Evolutionary conservation across 1,140 invertebrate species (phyloP).

Genomic region (Brachionus rotundiformis): DNA sequence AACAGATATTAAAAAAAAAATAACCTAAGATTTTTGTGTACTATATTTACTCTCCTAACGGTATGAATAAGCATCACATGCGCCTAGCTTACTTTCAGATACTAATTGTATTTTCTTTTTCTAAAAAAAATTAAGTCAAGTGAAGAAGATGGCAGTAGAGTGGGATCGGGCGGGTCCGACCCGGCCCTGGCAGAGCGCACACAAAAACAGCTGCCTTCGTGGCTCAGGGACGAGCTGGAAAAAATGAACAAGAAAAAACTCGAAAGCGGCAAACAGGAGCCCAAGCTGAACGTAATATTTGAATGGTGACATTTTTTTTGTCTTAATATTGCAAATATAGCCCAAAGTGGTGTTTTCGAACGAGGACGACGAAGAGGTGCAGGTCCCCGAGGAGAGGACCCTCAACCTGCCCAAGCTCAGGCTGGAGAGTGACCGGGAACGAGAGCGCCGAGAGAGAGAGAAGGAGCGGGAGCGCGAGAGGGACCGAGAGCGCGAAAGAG

Average conservation of each 20-base stretch:
- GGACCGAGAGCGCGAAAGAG: neutral
- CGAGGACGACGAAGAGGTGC: constrained; percentile 23
- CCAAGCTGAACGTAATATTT: constrained; percentile 37
- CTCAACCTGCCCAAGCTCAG: neutral
- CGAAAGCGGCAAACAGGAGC: neutral
- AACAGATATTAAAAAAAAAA: too few relatives aligned
- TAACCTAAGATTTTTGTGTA: neutral
- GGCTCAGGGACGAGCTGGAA: constrained; percentile 41
- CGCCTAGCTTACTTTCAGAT: neutral
- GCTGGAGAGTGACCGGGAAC: constrained; percentile 7
- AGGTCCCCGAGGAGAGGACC: neutral
- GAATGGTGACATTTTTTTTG: too few relatives aligned
- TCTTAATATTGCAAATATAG: neutral
- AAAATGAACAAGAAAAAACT: constrained; percentile 49
- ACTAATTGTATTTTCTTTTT: constrained; percentile 7
- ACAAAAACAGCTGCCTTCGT: constrained; percentile 41
- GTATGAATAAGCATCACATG: neutral
- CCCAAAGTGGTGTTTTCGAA: constrained; percentile 12
- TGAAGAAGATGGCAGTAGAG: neutral
- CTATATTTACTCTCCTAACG: neutral
- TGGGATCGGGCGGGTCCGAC: neutral
- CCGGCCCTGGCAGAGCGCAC: neutral
- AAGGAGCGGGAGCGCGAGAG: neutral
- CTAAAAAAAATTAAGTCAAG: neutral
- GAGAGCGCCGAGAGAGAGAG: constrained; percentile 8